These are phyloP conservation scores for Anguilla marmorata DNA, from an alignment of 2,797 vertebrate genomes.

Conservation along the genomic window DNA sequence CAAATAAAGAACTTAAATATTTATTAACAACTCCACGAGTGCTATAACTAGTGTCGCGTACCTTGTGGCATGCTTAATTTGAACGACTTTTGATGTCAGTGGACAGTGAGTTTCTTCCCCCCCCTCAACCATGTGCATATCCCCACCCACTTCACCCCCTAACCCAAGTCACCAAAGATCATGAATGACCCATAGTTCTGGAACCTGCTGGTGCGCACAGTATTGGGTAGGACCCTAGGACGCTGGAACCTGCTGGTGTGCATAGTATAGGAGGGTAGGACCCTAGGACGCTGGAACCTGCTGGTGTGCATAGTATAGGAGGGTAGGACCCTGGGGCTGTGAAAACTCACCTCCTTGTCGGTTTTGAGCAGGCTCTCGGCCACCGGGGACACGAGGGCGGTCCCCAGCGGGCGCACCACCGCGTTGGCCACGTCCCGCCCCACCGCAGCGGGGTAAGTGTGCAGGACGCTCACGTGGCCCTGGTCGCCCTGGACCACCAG, in stretches of 20 bases:
- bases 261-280: too few relatives aligned
- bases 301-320: not conserved
- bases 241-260: too few relatives aligned
- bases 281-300: not conserved
- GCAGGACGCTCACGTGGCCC: slow-evolving; percentile 85
- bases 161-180: not conserved
- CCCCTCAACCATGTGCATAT: not conserved
- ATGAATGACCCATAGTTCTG: not conserved
- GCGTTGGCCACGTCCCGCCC: slow-evolving; percentile 88
- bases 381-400: slow-evolving; percentile 73
- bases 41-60: not conserved
- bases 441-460: slow-evolving; percentile 83
- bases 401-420: slow-evolving; percentile 83
- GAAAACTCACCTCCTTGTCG: slow-evolving; percentile 84
- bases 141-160: not conserved
- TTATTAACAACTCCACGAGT: not conserved
- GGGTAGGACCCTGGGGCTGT: not conserved
- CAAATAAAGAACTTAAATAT: not conserved
- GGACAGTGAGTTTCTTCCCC: not conserved
- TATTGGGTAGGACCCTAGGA: too few relatives aligned
- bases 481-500: slow-evolving; percentile 85
- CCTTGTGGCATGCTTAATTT: not conserved
- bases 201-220: not conserved
- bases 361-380: slow-evolving; percentile 81
- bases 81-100: not conserved